Conservation (phyloP, 2,113 vertebrate genomes). For the Globicephala melas region DNA sequence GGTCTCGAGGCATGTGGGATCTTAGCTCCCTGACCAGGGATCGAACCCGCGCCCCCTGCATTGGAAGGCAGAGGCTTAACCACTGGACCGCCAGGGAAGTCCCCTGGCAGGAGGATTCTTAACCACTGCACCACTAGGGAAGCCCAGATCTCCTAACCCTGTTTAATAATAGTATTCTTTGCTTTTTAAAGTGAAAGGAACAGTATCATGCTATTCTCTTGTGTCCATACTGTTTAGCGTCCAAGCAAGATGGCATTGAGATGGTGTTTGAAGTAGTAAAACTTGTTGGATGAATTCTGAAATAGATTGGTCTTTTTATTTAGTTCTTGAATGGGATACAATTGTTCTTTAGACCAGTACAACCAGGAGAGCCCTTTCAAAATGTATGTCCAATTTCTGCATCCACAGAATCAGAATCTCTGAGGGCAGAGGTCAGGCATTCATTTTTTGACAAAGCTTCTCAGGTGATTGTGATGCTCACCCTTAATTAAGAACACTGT, state of each 20-base stretch:
- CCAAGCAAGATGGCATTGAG: not conserved
- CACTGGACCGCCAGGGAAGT: too few relatives aligned
- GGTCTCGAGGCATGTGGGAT: too few relatives aligned
- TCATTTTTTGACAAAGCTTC: not conserved
- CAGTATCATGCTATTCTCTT: not conserved
- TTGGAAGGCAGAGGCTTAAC: too few relatives aligned
- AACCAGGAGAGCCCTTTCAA: not conserved
- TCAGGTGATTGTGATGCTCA: not conserved
- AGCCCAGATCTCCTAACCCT: not conserved
- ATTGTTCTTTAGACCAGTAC: not conserved
- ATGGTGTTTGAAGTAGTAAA: constrained; percentile 5
- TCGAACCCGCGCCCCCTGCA: too few relatives aligned
- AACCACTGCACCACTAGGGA: too few relatives aligned
- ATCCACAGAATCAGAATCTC: not conserved
- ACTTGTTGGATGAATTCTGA: not conserved
- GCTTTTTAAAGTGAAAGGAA: not conserved
- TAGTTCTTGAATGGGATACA: not conserved
- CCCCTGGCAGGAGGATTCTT: too few relatives aligned
- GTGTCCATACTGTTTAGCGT: not conserved
- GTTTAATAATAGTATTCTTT: not conserved
- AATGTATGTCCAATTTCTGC: not conserved
- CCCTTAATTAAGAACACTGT: not conserved
- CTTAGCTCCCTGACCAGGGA: too few relatives aligned
- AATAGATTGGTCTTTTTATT: not conserved
- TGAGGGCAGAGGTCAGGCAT: not conserved